Evolutionary conservation across 2,113 vertebrate species (phyloP).

Genomic region (Carlito syrichta): DNA sequence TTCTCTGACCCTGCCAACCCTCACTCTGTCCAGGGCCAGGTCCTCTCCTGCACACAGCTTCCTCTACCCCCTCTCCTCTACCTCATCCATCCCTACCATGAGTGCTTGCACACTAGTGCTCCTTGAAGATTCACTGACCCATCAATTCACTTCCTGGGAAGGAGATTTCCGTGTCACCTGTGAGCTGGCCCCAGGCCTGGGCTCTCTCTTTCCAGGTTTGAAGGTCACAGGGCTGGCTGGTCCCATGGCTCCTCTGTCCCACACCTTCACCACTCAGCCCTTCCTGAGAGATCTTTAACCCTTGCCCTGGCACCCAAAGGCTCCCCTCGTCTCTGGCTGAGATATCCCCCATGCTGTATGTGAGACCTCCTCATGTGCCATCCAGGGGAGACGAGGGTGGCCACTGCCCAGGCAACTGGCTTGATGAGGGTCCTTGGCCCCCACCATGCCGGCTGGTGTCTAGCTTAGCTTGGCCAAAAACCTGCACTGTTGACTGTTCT

Average conservation of each 20-base stretch:
- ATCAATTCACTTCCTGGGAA: background rate
- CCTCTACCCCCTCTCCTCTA: too few species aligned
- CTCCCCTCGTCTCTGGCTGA: background rate
- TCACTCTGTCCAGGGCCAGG: too few species aligned
- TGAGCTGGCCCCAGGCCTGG: background rate
- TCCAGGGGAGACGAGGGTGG: background rate
- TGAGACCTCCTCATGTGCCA: background rate
- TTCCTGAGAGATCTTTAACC: background rate
- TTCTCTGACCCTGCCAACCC: background rate
- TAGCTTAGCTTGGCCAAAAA: background rate
- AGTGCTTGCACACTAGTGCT: background rate
- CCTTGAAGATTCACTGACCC: background rate
- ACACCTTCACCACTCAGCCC: background rate
- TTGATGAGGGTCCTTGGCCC: background rate
- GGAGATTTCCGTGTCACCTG: background rate
- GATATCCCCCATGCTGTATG: background rate
- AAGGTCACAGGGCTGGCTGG: background rate
- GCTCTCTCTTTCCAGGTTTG: background rate
- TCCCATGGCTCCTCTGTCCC: background rate
- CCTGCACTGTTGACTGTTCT: background rate
- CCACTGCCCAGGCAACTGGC: too few species aligned
- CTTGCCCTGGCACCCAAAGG: background rate
- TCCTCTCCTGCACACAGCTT: accelerated
- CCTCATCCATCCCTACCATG: background rate
- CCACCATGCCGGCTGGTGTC: background rate